Conservation (phyloP, 2,797 vertebrate genomes). For the Acomys russatus region DNA sequence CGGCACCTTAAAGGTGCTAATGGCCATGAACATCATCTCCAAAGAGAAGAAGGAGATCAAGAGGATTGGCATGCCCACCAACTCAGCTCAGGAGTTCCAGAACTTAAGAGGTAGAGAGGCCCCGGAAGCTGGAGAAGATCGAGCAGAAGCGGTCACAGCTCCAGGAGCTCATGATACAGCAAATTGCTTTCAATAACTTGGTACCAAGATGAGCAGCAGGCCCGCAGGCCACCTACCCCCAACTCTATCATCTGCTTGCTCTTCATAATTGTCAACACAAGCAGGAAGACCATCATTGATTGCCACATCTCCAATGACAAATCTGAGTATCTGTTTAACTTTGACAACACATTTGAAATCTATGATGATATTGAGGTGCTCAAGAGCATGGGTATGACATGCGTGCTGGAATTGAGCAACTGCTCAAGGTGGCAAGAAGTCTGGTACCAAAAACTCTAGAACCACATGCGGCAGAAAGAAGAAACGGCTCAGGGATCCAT, state of each 20-base stretch:
- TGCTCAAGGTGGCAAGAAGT: slow-evolving; percentile 96
- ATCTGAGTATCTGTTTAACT: slow-evolving; percentile 99
- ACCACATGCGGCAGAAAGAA: slow-evolving; percentile 99
- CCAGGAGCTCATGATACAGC: slow-evolving; percentile 87
- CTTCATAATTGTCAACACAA: slow-evolving; percentile 99
- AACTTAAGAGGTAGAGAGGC: too few relatives aligned
- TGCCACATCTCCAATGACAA: slow-evolving; percentile 99
- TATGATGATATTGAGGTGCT: slow-evolving; percentile 99
- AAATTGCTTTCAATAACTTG: slow-evolving; percentile 99
- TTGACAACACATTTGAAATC: slow-evolving; percentile 99
- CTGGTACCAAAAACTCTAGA: slow-evolving; percentile 98
- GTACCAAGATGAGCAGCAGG: slow-evolving; percentile 97
- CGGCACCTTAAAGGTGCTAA: too few relatives aligned
- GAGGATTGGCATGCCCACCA: too few relatives aligned
- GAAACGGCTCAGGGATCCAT: slow-evolving; percentile 99
- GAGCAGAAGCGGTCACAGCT: too few relatives aligned
- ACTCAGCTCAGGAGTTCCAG: too few relatives aligned
- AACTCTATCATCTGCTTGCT: slow-evolving; percentile 98
- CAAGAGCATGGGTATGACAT: slow-evolving; percentile 99
- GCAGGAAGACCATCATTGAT: slow-evolving; percentile 99
- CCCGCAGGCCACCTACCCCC: slow-evolving; percentile 94
- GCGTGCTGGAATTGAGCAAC: slow-evolving; percentile 96
- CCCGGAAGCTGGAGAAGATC: too few relatives aligned
- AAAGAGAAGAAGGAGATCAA: too few relatives aligned
- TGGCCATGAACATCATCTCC: too few relatives aligned